A percentile compares a stretch with the other conserved stretches of the same genome.
phyloP scores from a whole-genome alignment of 2,888 invertebrate genomes.

The Calameuta filiformis region DNA sequence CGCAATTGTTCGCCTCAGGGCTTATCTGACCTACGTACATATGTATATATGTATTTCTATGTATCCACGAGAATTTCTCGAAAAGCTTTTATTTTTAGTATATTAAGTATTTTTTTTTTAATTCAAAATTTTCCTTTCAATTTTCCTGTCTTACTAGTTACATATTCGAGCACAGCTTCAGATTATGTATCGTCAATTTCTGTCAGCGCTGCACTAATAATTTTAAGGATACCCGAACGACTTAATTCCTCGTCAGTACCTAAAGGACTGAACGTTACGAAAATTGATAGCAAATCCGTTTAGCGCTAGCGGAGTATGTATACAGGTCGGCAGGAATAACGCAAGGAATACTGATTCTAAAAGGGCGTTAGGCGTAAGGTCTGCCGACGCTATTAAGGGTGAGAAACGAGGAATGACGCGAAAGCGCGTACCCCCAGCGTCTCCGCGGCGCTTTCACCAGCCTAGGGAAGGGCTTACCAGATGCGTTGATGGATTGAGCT shows the following conservation, averaged over 20 bases:
- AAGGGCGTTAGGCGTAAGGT: neutral
- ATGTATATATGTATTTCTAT: neutral
- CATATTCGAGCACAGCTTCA: no score
- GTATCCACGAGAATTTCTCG: no score
- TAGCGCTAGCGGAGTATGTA: conserved; percentile 11
- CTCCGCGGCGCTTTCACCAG: neutral
- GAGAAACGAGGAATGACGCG: neutral
- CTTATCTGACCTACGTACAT: neutral
- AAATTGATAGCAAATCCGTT: conserved; percentile 21
- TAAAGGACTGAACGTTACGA: neutral
- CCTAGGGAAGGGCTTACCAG: neutral
- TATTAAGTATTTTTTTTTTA: no score
- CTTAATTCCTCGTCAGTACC: no score
- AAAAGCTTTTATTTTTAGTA: no score
- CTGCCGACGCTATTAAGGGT: neutral
- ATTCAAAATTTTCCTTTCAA: no score
- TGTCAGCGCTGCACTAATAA: no score
- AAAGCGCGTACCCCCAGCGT: neutral
- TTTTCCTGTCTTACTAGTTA: no score
- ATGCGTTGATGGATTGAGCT: conserved; percentile 22
- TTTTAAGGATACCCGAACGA: no score
- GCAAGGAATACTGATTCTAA: conserved; percentile 19
- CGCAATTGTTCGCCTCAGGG: neutral
- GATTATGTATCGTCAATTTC: no score
- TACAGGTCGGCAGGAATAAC: neutral